These are phyloP conservation scores for Aromia moschata DNA, from an alignment of 2,888 invertebrate genomes.

Conservation along the genomic window DNA sequence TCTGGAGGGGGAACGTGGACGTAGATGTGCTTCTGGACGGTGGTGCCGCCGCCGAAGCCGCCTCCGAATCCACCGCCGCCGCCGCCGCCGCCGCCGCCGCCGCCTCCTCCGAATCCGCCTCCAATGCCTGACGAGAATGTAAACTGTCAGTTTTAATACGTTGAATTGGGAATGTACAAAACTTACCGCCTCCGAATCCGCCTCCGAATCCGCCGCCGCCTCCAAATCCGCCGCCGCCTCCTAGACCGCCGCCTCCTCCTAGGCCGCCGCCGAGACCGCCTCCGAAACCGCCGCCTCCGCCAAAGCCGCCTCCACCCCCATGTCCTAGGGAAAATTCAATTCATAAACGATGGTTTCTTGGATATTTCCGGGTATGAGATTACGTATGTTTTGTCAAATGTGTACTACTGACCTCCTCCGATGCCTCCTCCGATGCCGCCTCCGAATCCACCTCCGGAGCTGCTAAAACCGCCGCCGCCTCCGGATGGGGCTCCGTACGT, in stretches of 20 bases:
- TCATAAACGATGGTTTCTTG: conserved; percentile 32
- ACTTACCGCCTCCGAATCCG: conserved; percentile 49
- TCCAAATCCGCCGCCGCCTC: conserved; percentile 45
- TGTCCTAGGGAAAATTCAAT: conserved; percentile 3
- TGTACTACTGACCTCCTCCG: too few species aligned
- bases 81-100: conserved; percentile 44
- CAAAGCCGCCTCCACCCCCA: conserved; percentile 19
- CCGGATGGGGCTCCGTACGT: conserved; percentile 61
- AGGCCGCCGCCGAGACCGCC: conserved; percentile 44
- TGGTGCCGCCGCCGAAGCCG: conserved; percentile 69
- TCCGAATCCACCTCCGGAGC: conserved; percentile 50
- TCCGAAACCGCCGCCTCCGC: conserved; percentile 43
- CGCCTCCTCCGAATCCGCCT: conserved; percentile 48
- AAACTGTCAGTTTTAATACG: neutral
- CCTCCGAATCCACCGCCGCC: conserved; percentile 53
- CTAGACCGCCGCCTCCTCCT: conserved; percentile 42
- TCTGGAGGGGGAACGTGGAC: conserved; percentile 91
- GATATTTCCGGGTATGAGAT: too few species aligned
- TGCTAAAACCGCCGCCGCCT: conserved; percentile 57
- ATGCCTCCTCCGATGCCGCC: conserved; percentile 47
- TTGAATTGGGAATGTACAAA: neutral
- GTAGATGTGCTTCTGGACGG: conserved; percentile 88
- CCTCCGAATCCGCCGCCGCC: conserved; percentile 42
- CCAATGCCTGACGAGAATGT: conserved; percentile 27
- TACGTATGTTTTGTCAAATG: too few species aligned